A percentile compares a stretch with the other conserved stretches of the same genome.
These are phyloP conservation scores for Pollimyrus isidori DNA, from an alignment of 2,113 vertebrate genomes.

Conservation along the genomic window DNA sequence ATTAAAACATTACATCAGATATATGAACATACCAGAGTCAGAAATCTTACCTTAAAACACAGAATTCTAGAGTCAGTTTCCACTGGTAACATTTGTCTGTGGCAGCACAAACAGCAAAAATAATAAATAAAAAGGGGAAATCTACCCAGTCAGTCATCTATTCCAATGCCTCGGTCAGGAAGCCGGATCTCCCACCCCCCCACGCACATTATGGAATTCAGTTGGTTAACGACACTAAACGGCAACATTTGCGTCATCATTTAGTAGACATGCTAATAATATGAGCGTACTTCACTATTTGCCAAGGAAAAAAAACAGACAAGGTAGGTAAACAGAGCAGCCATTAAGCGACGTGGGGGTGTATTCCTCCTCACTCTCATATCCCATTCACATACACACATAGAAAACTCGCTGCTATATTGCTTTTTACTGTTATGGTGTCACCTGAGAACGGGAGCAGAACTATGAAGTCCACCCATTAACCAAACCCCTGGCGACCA, in stretches of 20 bases:
- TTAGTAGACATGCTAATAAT: background rate
- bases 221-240: background rate
- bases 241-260: background rate
- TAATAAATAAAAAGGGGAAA: too few relatives aligned
- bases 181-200: background rate
- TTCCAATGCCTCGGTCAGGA: background rate
- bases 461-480: background rate
- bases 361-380: background rate
- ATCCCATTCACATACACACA: background rate
- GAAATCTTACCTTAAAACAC: background rate
- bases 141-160: too few relatives aligned
- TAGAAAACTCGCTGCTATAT: background rate
- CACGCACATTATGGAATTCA: background rate
- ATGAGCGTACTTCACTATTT: background rate
- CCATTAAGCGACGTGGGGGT: background rate
- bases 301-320: background rate
- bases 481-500: background rate
- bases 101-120: background rate
- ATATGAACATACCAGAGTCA: background rate
- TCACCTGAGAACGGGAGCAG: background rate
- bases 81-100: background rate
- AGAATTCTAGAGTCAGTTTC: background rate
- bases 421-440: background rate
- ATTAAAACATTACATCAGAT: background rate
- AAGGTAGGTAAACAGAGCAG: background rate